Percentiles rank a stretch among this genome's conserved stretches.
Conservation (phyloP, 2,888 invertebrate genomes). For the Catocala fraxini region DNA sequence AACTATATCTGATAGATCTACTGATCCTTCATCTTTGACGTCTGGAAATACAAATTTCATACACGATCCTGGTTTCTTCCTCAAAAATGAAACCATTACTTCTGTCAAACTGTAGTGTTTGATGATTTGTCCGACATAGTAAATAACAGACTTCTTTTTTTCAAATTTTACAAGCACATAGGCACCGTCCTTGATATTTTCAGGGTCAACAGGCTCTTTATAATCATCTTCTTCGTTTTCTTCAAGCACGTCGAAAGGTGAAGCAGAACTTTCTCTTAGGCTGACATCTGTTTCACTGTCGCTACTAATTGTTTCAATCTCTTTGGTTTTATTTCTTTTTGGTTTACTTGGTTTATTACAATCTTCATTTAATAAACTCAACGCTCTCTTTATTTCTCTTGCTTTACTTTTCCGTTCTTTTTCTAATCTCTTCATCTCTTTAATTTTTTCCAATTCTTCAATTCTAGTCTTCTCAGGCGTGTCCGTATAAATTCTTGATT, state of each 20-base stretch:
- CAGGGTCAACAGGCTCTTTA: not conserved
- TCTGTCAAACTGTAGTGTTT: not conserved
- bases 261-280: too few relatives aligned
- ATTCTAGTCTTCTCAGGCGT: too few relatives aligned
- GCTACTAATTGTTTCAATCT: not conserved
- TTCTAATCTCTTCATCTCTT: too few relatives aligned
- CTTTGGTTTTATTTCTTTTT: not conserved
- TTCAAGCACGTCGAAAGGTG: not conserved
- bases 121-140: slow-evolving; percentile 2
- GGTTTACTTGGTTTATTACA: not conserved
- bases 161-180: slow-evolving; percentile 3
- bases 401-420: too few relatives aligned
- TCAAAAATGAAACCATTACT: not conserved
- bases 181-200: not conserved
- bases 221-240: not conserved
- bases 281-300: not conserved
- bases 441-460: too few relatives aligned
- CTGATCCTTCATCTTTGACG: not conserved
- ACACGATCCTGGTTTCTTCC: not conserved
- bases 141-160: not conserved
- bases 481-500: too few relatives aligned
- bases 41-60: not conserved
- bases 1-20: not conserved
- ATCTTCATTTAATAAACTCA: not conserved
- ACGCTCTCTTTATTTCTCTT: too few relatives aligned